phyloP scores from a whole-genome alignment of 2,797 vertebrate species.

The Hybognathus amarus region DNA sequence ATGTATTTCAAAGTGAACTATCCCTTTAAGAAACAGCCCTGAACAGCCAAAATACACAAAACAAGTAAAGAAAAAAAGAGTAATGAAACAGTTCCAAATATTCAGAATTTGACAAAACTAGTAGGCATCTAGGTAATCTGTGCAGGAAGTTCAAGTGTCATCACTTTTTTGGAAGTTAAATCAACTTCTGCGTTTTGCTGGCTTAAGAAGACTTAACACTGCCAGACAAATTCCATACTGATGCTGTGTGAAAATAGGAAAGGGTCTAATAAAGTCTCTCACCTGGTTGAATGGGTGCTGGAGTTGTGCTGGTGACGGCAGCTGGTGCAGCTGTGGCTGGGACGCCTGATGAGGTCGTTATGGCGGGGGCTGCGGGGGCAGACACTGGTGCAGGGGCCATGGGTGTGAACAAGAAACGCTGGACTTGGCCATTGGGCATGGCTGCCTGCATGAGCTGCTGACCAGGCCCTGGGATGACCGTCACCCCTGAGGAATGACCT shows the following conservation, averaged over 20 bases:
- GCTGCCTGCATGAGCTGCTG: conserved; percentile 99
- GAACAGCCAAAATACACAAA: too few relatives aligned
- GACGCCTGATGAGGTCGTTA: conserved; percentile 8
- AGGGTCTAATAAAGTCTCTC: conserved; percentile 51
- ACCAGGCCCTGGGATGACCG: conserved; percentile 91
- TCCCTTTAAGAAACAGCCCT: too few relatives aligned
- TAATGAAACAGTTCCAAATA: neutral
- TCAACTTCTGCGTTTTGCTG: neutral
- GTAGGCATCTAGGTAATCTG: neutral
- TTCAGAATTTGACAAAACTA: neutral
- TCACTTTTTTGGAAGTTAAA: neutral
- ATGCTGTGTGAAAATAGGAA: neutral
- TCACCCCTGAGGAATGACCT: conserved; percentile 96
- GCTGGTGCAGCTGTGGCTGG: conserved; percentile 61
- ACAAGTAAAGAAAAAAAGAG: neutral
- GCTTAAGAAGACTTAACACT: neutral
- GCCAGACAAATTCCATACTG: neutral
- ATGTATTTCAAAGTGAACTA: too few relatives aligned
- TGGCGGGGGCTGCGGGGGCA: conserved; percentile 56
- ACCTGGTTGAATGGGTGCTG: conserved; percentile 86
- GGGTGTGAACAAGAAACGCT: conserved; percentile 97
- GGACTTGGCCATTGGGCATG: conserved; percentile 96
- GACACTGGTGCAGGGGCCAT: conserved; percentile 68
- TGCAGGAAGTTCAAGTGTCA: neutral
- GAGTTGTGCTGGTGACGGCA: conserved; percentile 69